phyloP scores from a whole-genome alignment of 2,113 vertebrate species.

The Ptilorrhoa leucosticta region DNA sequence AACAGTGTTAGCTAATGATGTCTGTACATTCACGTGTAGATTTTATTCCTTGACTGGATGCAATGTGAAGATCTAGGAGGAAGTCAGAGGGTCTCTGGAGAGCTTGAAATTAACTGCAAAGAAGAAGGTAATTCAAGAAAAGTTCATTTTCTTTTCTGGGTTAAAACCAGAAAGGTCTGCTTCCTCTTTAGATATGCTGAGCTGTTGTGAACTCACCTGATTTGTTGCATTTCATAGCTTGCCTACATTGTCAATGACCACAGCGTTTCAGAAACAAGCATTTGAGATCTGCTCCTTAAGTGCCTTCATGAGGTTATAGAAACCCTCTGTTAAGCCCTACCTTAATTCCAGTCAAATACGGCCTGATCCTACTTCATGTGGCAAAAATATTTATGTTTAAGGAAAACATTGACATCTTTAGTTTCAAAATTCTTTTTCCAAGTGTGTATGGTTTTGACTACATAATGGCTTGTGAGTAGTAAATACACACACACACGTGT shows the following conservation, averaged over 20 bases:
- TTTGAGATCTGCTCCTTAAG: background rate
- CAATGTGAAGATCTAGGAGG: background rate
- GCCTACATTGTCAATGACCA: background rate
- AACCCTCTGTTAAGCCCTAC: background rate
- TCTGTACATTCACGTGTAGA: background rate
- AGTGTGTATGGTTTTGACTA: background rate
- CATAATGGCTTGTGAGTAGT: background rate
- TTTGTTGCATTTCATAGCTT: background rate
- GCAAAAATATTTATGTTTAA: background rate
- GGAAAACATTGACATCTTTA: background rate
- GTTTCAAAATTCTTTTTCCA: background rate
- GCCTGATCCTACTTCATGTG: background rate
- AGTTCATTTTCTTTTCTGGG: rapidly evolving
- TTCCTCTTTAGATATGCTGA: background rate
- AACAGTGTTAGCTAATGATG: background rate
- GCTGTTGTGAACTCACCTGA: background rate
- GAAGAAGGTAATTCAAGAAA: background rate
- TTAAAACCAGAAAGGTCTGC: background rate
- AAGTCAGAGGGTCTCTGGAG: background rate
- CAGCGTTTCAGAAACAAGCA: background rate
- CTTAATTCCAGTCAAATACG: background rate
- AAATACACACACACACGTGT: background rate
- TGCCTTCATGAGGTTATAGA: background rate
- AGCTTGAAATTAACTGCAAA: background rate
- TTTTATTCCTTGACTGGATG: background rate